These are phyloP conservation scores for Solenodon paradoxus DNA, from an alignment of 2,113 vertebrate genomes.

Conservation along the genomic window DNA sequence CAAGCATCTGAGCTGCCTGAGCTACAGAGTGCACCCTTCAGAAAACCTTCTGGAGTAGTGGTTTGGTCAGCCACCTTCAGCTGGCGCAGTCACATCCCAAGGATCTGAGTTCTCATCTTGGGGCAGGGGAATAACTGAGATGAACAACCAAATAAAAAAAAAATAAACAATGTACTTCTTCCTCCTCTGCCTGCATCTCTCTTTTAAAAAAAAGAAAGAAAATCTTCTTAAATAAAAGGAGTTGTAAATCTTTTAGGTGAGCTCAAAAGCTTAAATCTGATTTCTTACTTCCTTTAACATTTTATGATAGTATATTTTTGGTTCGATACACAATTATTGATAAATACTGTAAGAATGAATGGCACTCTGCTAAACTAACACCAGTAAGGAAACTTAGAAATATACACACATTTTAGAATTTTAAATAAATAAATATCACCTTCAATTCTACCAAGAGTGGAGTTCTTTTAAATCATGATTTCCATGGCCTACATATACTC, in stretches of 20 bases:
- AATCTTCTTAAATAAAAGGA: neutral
- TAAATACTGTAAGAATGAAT: neutral
- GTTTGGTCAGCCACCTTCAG: no score
- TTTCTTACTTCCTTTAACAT: neutral
- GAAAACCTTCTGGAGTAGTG: no score
- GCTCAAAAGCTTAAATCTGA: slow-evolving; percentile 27
- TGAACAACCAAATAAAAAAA: no score
- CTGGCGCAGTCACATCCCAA: no score
- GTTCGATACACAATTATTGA: slow-evolving; percentile 12
- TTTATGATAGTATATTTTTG: slow-evolving; percentile 35
- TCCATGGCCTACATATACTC: slow-evolving; percentile 15
- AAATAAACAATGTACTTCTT: no score
- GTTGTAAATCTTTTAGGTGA: neutral
- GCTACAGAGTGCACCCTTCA: no score
- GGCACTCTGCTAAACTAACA: neutral
- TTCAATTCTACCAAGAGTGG: slow-evolving; percentile 18
- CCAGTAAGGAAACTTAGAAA: slow-evolving; percentile 1
- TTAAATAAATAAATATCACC: slow-evolving; percentile 48
- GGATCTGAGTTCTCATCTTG: no score
- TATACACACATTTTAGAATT: slow-evolving; percentile 42
- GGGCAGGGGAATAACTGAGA: no score
- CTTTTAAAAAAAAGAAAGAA: no score
- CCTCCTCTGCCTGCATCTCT: no score
- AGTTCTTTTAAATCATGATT: slow-evolving; percentile 33
- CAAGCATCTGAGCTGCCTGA: no score